These are phyloP conservation scores for Desmodus rotundus DNA, from an alignment of 2,113 vertebrate species.

Conservation along the genomic window DNA sequence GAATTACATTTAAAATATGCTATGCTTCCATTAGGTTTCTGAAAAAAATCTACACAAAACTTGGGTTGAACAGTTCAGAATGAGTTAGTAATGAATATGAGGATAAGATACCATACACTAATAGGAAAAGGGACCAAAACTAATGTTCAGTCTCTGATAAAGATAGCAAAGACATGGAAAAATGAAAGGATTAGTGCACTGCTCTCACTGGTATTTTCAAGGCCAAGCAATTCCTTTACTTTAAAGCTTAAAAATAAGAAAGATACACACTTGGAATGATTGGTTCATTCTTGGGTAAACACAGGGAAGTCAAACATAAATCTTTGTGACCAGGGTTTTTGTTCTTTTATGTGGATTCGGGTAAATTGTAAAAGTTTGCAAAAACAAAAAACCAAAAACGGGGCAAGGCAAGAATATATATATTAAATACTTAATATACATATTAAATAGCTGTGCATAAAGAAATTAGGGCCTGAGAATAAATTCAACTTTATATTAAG, in stretches of 20 bases:
- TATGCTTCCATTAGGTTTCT: not conserved
- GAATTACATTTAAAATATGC: not conserved
- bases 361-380: slow-evolving; percentile 1
- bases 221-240: not conserved
- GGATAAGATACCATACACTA: not conserved
- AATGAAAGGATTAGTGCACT: not conserved
- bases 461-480: not conserved
- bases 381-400: not conserved
- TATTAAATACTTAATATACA: not conserved
- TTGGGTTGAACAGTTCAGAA: not conserved
- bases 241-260: slow-evolving; percentile 34
- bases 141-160: not conserved
- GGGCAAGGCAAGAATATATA: not conserved
- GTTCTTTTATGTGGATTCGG: not conserved
- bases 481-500: slow-evolving; percentile 19
- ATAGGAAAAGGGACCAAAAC: not conserved
- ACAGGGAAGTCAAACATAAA: not conserved
- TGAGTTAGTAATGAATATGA: slow-evolving; percentile 21
- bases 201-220: not conserved
- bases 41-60: not conserved
- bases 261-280: not conserved
- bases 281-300: not conserved
- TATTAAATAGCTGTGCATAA: slow-evolving; percentile 21
- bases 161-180: not conserved
- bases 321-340: not conserved